Percentiles rank a stretch among this genome's conserved stretches.
Conservation (phyloP, 2,113 vertebrate species). For the Pelodiscus sinensis region DNA sequence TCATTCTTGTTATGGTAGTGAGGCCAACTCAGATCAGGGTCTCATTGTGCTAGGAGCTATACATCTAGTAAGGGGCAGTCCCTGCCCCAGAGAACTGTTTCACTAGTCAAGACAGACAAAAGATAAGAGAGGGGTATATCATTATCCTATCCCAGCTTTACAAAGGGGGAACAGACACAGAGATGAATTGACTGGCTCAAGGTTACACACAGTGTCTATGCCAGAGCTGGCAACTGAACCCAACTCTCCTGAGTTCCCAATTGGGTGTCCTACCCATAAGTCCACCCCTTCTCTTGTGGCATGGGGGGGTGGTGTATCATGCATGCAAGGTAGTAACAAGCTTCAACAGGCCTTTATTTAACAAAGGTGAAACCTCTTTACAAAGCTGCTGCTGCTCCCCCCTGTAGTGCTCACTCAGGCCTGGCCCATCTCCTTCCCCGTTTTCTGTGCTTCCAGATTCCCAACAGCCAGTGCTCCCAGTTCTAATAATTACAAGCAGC, state of each 20-base stretch:
- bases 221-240: not conserved
- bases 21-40: not conserved
- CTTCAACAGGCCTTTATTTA: too few relatives aligned
- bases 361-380: too few relatives aligned
- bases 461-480: too few relatives aligned
- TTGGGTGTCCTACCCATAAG: not conserved
- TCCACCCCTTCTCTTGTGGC: too few relatives aligned
- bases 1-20: not conserved
- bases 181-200: not conserved
- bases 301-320: too few relatives aligned
- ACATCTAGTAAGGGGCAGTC: not conserved
- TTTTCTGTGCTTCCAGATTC: too few relatives aligned
- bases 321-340: too few relatives aligned
- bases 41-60: accelerated
- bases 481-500: too few relatives aligned
- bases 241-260: not conserved
- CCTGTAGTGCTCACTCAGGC: too few relatives aligned
- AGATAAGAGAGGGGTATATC: not conserved
- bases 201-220: not conserved
- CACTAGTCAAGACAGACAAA: not conserved
- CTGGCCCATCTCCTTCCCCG: too few relatives aligned
- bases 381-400: too few relatives aligned
- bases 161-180: not conserved
- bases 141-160: not conserved
- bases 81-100: not conserved